These are phyloP conservation scores for Athetis lepigone DNA, from an alignment of 2,888 invertebrate genomes.

Conservation along the genomic window DNA sequence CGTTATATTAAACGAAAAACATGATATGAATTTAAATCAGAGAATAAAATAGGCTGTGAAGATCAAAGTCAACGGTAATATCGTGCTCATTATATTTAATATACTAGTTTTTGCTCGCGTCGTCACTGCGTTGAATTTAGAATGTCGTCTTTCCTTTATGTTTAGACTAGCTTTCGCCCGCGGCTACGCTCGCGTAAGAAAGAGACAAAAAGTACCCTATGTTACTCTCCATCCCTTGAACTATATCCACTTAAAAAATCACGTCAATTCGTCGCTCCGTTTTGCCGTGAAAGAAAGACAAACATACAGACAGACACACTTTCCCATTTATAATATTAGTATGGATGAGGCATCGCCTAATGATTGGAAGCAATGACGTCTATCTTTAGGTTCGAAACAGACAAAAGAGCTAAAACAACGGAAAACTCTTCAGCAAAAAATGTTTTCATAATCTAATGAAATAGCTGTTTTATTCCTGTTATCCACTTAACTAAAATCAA, in stretches of 20 bases:
- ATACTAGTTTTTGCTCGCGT: conserved; percentile 28
- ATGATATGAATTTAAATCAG: conserved; percentile 21
- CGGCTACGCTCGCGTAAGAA: too few relatives aligned
- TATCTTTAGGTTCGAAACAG: conserved; percentile 21
- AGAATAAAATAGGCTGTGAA: conserved; percentile 22
- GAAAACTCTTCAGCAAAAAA: conserved; percentile 12
- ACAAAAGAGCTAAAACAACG: conserved; percentile 5
- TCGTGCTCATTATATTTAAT: conserved; percentile 37
- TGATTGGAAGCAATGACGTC: conserved; percentile 1
- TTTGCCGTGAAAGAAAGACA: too few relatives aligned
- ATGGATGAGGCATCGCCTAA: conserved; percentile 15
- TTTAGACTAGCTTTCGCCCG: too few relatives aligned
- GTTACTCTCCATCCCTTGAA: too few relatives aligned
- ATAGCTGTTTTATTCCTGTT: not conserved
- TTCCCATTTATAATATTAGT: too few relatives aligned
- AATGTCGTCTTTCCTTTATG: too few relatives aligned
- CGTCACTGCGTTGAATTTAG: conserved; percentile 34
- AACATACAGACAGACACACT: too few relatives aligned
- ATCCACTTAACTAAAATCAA: conserved; percentile 23
- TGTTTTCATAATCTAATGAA: not conserved
- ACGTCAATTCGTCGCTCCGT: too few relatives aligned
- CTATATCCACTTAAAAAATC: too few relatives aligned
- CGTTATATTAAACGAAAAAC: conserved; percentile 26
- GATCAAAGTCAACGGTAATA: conserved; percentile 42
- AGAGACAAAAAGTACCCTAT: too few relatives aligned